Evolutionary conservation across 2,797 vertebrate genomes (phyloP), one percentile per base, ranked within the genome.

Genomic region (Urosaurus nigricauda): DNA sequence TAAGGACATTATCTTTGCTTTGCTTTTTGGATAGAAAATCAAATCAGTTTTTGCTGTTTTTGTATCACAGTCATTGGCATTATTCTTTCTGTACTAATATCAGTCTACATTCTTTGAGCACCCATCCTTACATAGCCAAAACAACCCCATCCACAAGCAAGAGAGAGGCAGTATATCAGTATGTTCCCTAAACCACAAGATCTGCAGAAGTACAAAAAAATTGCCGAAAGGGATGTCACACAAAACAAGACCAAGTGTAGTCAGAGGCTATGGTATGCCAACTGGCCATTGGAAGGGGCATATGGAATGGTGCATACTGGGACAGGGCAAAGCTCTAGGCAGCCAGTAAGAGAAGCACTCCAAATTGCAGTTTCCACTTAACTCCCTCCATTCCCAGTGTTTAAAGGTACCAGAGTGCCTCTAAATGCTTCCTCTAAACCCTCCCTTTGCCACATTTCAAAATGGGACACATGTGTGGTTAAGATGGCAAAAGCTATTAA

Each of bases 1-100:
- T 12, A 24, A 91, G 68, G 91, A 86, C 2, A 70, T 40, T 86
- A 75, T 77, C 56, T 53, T 16, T 43, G 35, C 21, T 53, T 82
- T 26, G 29, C 29, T 83, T 51, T 81, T n/a, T 37, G 63, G 11
- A 87, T 37, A 60, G 79, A 85, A n/a, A 56, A 21, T 63, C 65
- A 84, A 19, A 65, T 53, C 43, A 60, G 37, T 40, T 58, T n/a
- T 11, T 29, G 53, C 4, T 0, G 0, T 68, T 85, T 43, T 90
- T 0, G 0, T 51, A 43, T 73, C 84, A 56, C 47, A 79, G 2
- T 60, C 21, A 11, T 68, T 21, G 47, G n/a, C 35, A 13, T 73
- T n/a, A 37, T 37, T 58, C 53, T 35, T 26, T 80, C 26, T 19
- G n/a, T 21, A 4, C 37, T 70, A 37, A 56, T 17, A 74, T 53